phyloP scores from a whole-genome alignment of 2,888 invertebrate species.

The Bibio marci region DNA sequence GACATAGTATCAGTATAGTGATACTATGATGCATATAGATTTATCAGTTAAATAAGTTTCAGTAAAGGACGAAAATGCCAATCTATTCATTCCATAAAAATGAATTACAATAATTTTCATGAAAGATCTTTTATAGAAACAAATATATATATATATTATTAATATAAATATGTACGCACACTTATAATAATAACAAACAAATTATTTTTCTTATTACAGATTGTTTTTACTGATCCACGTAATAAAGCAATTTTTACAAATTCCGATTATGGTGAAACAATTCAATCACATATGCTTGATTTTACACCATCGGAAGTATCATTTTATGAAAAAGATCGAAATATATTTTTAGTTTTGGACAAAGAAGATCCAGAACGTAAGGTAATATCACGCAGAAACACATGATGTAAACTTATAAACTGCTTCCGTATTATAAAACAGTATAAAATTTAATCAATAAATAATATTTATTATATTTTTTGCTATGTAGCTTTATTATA shows the following conservation, averaged over 20 bases:
- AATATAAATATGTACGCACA: too few relatives aligned
- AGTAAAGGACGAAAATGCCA: too few relatives aligned
- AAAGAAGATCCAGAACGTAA: slow-evolving; percentile 45
- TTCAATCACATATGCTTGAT: slow-evolving; percentile 40
- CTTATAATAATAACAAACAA: too few relatives aligned
- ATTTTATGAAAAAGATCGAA: slow-evolving; percentile 53
- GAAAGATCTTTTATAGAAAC: too few relatives aligned
- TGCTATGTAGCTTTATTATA: slow-evolving; percentile 50
- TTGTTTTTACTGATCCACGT: slow-evolving; percentile 65
- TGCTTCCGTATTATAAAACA: too few relatives aligned
- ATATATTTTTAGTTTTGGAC: slow-evolving; percentile 57
- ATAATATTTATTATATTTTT: slow-evolving; percentile 4
- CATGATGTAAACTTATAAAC: not conserved
- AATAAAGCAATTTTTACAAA: slow-evolving; percentile 65
- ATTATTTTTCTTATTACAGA: slow-evolving; percentile 43
- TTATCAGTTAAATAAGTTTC: too few relatives aligned
- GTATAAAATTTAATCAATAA: too few relatives aligned
- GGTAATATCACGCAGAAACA: slow-evolving; percentile 25
- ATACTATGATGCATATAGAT: too few relatives aligned
- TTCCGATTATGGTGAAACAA: slow-evolving; percentile 50
- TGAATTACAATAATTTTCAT: too few relatives aligned
- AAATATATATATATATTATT: too few relatives aligned
- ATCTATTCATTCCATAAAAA: too few relatives aligned
- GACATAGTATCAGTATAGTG: too few relatives aligned
- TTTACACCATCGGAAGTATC: slow-evolving; percentile 66